Evolutionary conservation across 1,140 invertebrate species (phyloP).

Genomic region (Tachypleus tridentatus): DNA sequence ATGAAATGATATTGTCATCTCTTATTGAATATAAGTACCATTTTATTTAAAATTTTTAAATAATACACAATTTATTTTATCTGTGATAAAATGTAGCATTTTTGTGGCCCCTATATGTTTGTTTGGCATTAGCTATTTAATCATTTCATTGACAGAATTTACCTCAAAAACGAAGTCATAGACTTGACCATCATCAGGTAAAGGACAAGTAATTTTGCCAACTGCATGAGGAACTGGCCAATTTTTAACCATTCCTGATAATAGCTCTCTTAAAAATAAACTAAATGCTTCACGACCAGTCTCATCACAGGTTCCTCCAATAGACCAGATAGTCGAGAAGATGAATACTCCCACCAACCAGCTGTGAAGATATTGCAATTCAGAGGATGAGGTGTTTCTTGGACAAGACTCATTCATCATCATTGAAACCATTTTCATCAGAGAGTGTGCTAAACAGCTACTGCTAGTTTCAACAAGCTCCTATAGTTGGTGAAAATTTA

Average conservation of each 20-base stretch:
- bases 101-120: too few species aligned
- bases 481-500: slow-evolving; percentile 1
- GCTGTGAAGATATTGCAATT: slow-evolving; percentile 46
- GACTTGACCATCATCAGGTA: slow-evolving; percentile 57
- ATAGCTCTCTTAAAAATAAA: slow-evolving; percentile 44
- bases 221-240: slow-evolving; percentile 50
- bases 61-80: slow-evolving; percentile 10
- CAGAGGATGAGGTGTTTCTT: slow-evolving; percentile 25
- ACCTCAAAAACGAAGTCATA: slow-evolving; percentile 65
- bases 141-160: not conserved
- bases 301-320: slow-evolving; percentile 59
- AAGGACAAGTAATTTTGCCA: slow-evolving; percentile 46
- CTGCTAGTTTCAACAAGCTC: slow-evolving; percentile 32
- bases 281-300: slow-evolving; percentile 64
- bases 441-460: slow-evolving; percentile 30
- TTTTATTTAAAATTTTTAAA: too few species aligned
- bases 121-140: too few species aligned
- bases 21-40: too few species aligned
- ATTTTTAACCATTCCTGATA: slow-evolving; percentile 42
- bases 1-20: too few species aligned
- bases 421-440: slow-evolving; percentile 35
- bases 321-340: slow-evolving; percentile 63
- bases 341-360: slow-evolving; percentile 69
- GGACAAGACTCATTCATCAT: slow-evolving; percentile 29
- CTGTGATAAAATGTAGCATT: too few species aligned